Evolutionary conservation across 2,113 vertebrate genomes (phyloP), one percentile per base, ranked within the genome.

Genomic region (Caretta caretta): DNA sequence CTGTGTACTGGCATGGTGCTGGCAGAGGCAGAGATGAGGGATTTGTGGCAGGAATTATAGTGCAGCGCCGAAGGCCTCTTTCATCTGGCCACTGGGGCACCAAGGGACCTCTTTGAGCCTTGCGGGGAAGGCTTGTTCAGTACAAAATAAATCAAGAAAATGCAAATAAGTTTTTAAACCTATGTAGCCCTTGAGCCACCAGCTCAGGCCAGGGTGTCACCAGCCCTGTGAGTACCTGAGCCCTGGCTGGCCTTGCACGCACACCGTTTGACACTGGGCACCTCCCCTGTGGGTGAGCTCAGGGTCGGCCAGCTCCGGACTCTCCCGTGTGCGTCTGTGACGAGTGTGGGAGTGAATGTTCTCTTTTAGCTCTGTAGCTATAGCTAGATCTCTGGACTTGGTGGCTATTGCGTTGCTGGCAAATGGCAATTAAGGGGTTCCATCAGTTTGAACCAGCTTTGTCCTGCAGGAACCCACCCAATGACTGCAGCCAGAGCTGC

Each of bases 41-140:
- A 19, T 35, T 72, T n/a, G 35, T 20, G 65, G 62, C 31, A 65
- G 29, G 59, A 65, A 12, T 25, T 13, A 13, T 27, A 29, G 27
- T 7, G 59, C 13, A 19, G 35, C 38, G 29, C 6, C 31, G 16
- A 69, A 72, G 35, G 65, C 35, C 65, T 19, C 65, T 38, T 72
- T 72, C 65, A 4, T 72, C 35, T 72, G 5, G 19, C n/a, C 19
- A 17, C 35, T 20, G 4, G n/a, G 16, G 20, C 13, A 7, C 78
- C 24, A 7, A 3, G 0, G 7, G 29, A 3, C 11, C 38, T 1
- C 16, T 27, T 48, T 0, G 4, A 65, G 72, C 20, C 56, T 48
- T 53, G 31, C 19, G 13, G 35, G 31, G 56, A 42, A 50, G 54
- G 80, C 92, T 87, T 89, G 80, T 89, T 89, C n/a, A 84, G 85